Base-by-base conservation (phyloP, 2,113 vertebrate species). In the Donacobius atricapilla region DNA sequence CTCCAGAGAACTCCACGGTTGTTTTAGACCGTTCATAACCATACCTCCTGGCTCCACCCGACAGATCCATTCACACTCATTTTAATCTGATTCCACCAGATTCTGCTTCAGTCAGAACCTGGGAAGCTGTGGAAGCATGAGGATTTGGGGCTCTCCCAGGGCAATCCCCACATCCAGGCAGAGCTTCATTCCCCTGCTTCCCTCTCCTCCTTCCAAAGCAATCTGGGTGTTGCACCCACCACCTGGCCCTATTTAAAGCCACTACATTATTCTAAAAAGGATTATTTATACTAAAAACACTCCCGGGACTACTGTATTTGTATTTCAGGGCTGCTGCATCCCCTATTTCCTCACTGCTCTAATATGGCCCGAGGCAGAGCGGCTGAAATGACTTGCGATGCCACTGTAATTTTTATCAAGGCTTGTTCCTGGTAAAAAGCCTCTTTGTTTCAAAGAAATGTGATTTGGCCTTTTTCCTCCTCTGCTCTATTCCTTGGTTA, bases 401-500 rank as follows among this genome's bases (percentile, higher is more conserved):
- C 97, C 95, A 96, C 98, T 97, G 97, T 97, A 97, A 98, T 98
- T 98, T 98, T 98, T 98, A 98, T 98, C 98, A 98, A 97, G 97
- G 95, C 97, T 98, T 98, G 98, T 98, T 98, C 97, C 97, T 96
- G 97, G 96, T 98, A 98, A 98, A 98, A 98, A 98, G 97, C 94
- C 97, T 98, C 98, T 98, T 98, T 98, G 98, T 98, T 98, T 98
- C 97, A 95, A 96, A 97, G 97, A 98, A 98, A 98, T 98, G 98
- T 97, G 97, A 98, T 98, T 98, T 98, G 98, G 97, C 97, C 98
- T 97, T 98, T 97, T 97, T 96, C 97, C 95, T 97, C 97, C 97
- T 94, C 97, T 96, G 95, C 95, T 97, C 97, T 96, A 96, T 96
- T 97, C 98, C 97, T 97, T 97, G 98, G 97, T 98, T 98, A 98